Evolutionary conservation across 1,140 invertebrate genomes (phyloP), one percentile per base, ranked within the genome.

Genomic region (Phymastichus coffea): DNA sequence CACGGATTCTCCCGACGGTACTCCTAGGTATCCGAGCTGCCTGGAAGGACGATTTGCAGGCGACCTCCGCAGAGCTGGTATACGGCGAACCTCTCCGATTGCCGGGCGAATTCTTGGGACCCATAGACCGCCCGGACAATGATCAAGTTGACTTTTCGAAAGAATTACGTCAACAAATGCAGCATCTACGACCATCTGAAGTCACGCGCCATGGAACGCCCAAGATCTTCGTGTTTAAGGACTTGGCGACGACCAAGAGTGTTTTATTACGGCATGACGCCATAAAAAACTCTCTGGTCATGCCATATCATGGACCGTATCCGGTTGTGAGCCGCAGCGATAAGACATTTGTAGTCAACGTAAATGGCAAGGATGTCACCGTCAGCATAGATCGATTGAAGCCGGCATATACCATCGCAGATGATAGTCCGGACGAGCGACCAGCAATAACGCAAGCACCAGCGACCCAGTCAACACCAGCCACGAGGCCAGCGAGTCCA

Each of bases 281-380:
- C 4, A 17, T 49, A n/a, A 51, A 41, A 30, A 20, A 30, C 1
- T 6, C 57, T 2, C 35, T 69, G n/a, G 44, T 64, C 28, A 40
- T 44, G 15, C 76, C 75, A 0, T 79, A 80, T 53, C 63, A 62
- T 7, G 76, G 78, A 17, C 76, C 74, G 2, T 77, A 63, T 59
- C 41, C 65, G 41, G 71, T 78, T 3, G 28, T 74, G 2, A 26
- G 62, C 12, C 56, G 65, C 14, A 19, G 61, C 2, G 35, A 57
- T 8, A 74, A 74, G 46, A 64, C 38, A 22, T 75, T 70, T 61
- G 63, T 51, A n/a, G 46, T 76, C 0, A 54, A 66, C 0, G 60
- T 70, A 4, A 66, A 66, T 15, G 70, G 65, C 1, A 68, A 64
- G 57, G 38, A 58, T 2, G 40, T 44, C 1, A 72, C 52, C 0